These are phyloP conservation scores for Isoperla grammatica DNA, from an alignment of 2,888 invertebrate genomes.

Conservation along the genomic window DNA sequence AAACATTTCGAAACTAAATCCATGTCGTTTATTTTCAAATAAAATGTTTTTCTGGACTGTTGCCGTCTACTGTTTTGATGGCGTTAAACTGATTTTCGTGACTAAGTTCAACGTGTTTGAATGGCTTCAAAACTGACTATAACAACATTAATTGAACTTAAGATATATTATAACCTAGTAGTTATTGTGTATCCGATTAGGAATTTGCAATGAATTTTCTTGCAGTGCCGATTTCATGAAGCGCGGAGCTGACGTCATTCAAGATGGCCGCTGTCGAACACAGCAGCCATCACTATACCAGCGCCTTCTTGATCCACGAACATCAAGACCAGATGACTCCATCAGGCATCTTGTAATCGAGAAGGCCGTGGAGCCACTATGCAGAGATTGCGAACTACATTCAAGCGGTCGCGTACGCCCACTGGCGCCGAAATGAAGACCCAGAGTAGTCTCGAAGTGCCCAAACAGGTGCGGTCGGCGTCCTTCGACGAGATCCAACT, in stretches of 20 bases:
- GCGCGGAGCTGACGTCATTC: neutral
- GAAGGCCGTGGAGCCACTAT: conserved; percentile 46
- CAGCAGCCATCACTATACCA: conserved; percentile 11
- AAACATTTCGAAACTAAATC: too few species aligned
- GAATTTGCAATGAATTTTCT: conserved; percentile 13
- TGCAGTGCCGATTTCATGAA: conserved; percentile 25
- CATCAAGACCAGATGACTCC: conserved; percentile 30
- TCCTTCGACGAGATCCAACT: conserved; percentile 87
- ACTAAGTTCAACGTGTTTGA: too few species aligned
- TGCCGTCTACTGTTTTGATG: too few species aligned
- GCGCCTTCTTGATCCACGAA: neutral
- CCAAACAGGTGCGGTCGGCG: conserved; percentile 83
- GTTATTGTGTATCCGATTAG: too few species aligned
- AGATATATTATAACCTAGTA: too few species aligned
- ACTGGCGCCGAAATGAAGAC: conserved; percentile 89
- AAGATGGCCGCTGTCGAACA: conserved; percentile 14
- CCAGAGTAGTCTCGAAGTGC: conserved; percentile 85
- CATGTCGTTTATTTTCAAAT: too few species aligned
- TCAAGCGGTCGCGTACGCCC: conserved; percentile 81
- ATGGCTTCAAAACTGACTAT: too few species aligned
- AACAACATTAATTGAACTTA: too few species aligned
- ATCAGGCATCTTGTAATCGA: conserved; percentile 37
- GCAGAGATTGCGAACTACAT: conserved; percentile 78
- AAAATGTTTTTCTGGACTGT: too few species aligned
- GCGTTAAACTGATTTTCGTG: too few species aligned